A percentile compares a stretch with the other conserved stretches of the same genome.
phyloP scores from a whole-genome alignment of 2,797 vertebrate genomes.

The Cossypha dichroa region DNA sequence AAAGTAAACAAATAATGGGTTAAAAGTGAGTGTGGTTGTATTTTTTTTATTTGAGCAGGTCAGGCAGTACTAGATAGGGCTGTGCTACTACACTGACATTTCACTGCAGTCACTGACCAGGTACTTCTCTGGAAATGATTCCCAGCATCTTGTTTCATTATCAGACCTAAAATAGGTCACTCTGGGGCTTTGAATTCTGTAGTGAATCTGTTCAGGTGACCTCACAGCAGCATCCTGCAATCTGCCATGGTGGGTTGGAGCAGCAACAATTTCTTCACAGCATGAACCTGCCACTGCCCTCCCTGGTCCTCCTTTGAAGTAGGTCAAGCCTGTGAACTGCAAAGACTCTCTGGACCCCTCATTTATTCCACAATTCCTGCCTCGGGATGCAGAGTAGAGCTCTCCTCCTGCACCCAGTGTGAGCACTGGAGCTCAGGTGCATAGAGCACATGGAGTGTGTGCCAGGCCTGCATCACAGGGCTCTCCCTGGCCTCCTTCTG shows the following conservation, averaged over 20 bases:
- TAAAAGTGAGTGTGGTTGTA: neutral
- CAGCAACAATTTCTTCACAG: slow-evolving; percentile 63
- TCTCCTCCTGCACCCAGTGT: neutral
- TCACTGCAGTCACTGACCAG: neutral
- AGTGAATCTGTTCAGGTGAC: slow-evolving; percentile 31
- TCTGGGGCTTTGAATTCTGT: neutral
- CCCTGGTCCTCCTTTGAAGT: slow-evolving; percentile 17
- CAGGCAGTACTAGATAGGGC: neutral
- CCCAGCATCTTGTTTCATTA: neutral
- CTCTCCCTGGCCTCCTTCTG: neutral
- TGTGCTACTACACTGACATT: neutral
- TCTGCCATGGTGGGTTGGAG: neutral
- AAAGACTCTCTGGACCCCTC: neutral
- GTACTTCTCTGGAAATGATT: neutral
- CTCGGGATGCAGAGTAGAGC: neutral
- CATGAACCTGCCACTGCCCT: neutral
- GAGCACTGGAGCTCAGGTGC: neutral
- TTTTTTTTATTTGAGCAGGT: neutral
- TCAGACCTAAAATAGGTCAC: slow-evolving; percentile 34
- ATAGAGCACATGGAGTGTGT: neutral
- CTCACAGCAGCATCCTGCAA: slow-evolving; percentile 40
- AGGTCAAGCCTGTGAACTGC: slow-evolving; percentile 32
- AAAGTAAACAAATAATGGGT: neutral
- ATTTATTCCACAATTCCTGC: neutral
- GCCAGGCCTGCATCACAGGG: neutral